Conservation (phyloP, 2,888 invertebrate species). For the Diabrotica balteata region DNA sequence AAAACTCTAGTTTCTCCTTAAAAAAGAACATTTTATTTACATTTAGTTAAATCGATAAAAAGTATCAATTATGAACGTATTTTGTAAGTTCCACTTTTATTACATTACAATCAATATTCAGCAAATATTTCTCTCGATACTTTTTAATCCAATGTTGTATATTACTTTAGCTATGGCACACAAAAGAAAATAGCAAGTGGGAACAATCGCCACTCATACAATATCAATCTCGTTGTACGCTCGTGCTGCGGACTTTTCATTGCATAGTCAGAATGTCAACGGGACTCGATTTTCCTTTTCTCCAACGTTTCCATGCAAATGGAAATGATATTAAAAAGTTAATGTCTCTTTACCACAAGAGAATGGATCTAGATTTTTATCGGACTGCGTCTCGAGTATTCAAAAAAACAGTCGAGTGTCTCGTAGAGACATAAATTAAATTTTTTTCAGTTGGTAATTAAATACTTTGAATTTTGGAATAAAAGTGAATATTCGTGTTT, state of each 20-base stretch:
- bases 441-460: conserved; percentile 15
- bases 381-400: conserved; percentile 8
- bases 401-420: conserved; percentile 15
- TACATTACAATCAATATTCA: too few species aligned
- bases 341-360: conserved; percentile 23
- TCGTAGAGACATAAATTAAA: conserved; percentile 19
- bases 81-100: too few species aligned
- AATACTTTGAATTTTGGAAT: conserved; percentile 10
- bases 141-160: too few species aligned
- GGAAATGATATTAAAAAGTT: conserved; percentile 25
- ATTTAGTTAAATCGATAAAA: too few species aligned
- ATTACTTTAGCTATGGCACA: neutral
- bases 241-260: conserved; percentile 2
- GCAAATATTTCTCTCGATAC: too few species aligned
- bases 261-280: conserved; percentile 14
- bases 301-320: conserved; percentile 20
- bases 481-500: too few species aligned
- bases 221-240: neutral
- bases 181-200: neutral
- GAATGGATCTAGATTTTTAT: conserved; percentile 24
- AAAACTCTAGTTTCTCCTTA: too few species aligned
- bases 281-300: conserved; percentile 8
- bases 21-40: too few species aligned
- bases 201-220: too few species aligned
- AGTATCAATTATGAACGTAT: too few species aligned